phyloP scores from a whole-genome alignment of 2,797 vertebrate species.

The Gobio occitaniae region DNA sequence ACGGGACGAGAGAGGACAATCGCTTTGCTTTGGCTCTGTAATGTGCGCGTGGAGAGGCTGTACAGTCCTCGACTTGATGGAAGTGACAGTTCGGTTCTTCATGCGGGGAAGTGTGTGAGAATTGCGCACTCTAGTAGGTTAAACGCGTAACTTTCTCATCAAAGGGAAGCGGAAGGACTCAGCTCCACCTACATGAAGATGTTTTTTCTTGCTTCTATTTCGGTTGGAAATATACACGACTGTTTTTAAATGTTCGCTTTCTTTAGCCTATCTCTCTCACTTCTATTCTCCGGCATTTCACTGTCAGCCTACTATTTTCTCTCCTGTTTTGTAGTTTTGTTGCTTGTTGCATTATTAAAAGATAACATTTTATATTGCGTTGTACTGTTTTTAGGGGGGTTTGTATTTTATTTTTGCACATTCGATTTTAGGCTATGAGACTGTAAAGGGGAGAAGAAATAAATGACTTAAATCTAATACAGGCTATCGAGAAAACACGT shows the following conservation, averaged over 20 bases:
- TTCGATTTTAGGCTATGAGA: not conserved
- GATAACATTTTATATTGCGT: not conserved
- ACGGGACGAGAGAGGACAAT: not conserved
- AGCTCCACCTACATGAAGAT: constrained; percentile 36
- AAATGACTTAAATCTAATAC: not conserved
- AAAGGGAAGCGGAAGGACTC: constrained; percentile 1
- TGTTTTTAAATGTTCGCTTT: not conserved
- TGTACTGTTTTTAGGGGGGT: not conserved
- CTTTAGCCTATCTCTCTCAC: not conserved
- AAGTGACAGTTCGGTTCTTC: constrained; percentile 17
- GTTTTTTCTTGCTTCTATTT: not conserved
- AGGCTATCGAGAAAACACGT: not conserved
- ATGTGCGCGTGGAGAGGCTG: constrained; percentile 4
- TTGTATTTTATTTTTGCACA: not conserved
- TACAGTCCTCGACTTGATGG: constrained; percentile 4
- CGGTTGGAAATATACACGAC: not conserved
- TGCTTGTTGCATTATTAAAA: not conserved
- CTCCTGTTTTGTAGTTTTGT: not conserved
- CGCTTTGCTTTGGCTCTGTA: not conserved
- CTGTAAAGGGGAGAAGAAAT: not conserved
- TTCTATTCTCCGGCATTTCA: not conserved
- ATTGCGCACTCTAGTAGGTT: constrained; percentile 51
- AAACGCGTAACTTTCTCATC: constrained; percentile 48
- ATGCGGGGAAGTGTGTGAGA: constrained; percentile 30
- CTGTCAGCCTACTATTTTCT: not conserved